Conservation (phyloP, 2,888 invertebrate species). For the Pyrocoelia pectoralis region DNA sequence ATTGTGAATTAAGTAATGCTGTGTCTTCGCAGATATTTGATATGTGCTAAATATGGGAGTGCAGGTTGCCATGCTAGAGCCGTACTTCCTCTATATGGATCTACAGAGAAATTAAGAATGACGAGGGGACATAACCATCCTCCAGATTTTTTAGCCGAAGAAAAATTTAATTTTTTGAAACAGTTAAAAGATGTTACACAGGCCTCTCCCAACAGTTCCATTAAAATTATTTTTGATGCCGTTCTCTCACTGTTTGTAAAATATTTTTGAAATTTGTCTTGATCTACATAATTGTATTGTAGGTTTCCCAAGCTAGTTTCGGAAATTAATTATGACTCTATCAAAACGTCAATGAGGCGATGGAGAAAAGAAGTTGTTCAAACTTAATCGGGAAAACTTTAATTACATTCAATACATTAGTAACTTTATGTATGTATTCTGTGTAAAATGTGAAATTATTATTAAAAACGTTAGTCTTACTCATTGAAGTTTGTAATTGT, state of each 20-base stretch:
- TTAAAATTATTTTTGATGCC: slow-evolving; percentile 28
- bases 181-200: slow-evolving; percentile 30
- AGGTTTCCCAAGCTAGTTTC: slow-evolving; percentile 45
- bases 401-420: no score
- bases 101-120: slow-evolving; percentile 40
- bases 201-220: slow-evolving; percentile 15
- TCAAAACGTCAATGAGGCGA: slow-evolving; percentile 43
- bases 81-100: slow-evolving; percentile 37
- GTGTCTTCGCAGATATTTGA: slow-evolving; percentile 42
- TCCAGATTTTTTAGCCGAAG: slow-evolving; percentile 41
- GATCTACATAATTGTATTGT: slow-evolving; percentile 27
- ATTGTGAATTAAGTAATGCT: not conserved
- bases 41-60: slow-evolving; percentile 43
- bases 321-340: slow-evolving; percentile 38
- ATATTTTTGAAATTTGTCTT: not conserved
- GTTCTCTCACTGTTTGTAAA: slow-evolving; percentile 29
- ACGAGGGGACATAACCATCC: slow-evolving; percentile 47
- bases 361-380: slow-evolving; percentile 40
- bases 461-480: no score
- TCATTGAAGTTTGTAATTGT: no score
- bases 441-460: no score
- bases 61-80: slow-evolving; percentile 44
- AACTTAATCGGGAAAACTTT: not conserved
- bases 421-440: no score
- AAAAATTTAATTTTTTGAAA: slow-evolving; percentile 28